Evolutionary conservation across 2,113 vertebrate genomes (phyloP).

Genomic region (Promerops cafer): DNA sequence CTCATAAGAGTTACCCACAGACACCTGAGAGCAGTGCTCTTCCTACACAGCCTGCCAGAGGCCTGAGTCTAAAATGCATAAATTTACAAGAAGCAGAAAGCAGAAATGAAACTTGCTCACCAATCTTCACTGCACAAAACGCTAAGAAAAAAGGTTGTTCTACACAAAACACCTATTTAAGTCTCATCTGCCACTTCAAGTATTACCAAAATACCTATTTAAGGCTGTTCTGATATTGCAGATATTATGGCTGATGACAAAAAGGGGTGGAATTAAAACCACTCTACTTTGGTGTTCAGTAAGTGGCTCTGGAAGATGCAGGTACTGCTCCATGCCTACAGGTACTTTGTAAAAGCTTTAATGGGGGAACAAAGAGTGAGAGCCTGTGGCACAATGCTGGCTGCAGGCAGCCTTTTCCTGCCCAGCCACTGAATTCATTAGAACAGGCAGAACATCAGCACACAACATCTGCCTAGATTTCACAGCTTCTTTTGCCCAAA

Average conservation of each 20-base stretch:
- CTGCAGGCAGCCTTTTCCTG: neutral
- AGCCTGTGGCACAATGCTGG: neutral
- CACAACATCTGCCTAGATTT: neutral
- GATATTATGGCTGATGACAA: neutral
- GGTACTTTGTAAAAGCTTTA: neutral
- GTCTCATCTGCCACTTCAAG: neutral
- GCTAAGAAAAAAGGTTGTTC: neutral
- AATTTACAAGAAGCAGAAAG: neutral
- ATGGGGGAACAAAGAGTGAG: neutral
- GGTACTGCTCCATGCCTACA: neutral
- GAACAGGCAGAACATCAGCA: fast-evolving
- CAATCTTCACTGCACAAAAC: neutral
- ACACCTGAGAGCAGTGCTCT: neutral
- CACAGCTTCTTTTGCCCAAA: neutral
- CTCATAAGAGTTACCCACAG: neutral
- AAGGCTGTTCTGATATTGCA: neutral
- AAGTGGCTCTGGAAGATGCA: neutral
- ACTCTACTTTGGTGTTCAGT: neutral
- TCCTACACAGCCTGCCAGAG: neutral
- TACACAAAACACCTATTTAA: neutral
- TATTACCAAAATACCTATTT: neutral
- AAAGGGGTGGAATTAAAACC: neutral
- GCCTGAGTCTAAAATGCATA: neutral
- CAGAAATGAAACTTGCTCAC: neutral
- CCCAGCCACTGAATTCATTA: neutral